Evolutionary conservation across 2,888 invertebrate species (phyloP), one percentile per base, ranked within the genome.

Genomic region (Papilio elwesi): DNA sequence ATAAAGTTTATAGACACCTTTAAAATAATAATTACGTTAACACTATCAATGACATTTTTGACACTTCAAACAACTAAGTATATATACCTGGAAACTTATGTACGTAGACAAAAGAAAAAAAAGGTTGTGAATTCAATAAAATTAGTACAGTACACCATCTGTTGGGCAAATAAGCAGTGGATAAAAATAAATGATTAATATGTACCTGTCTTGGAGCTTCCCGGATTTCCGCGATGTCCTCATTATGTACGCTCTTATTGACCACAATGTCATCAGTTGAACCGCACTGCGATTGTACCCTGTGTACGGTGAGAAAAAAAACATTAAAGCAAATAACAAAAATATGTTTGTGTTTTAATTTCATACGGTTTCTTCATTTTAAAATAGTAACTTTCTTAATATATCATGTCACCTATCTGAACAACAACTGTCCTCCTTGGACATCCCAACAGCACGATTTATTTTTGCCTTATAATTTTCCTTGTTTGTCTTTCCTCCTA

Each of bases 201-300:
- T n/a, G 74, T 83, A 90, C 90, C 88, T 88, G 86, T 76, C 90
- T 85, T 12, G 90, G 90, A 47, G 87, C 89, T 76, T 90, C 85
- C 71, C 89, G 85, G 26, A 92, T 87, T 75, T 91, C 87, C 16
- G 89, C 78, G 36, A 89, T 87, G 77, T 91, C 90, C 55, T 81
- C 85, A 70, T 86, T 88, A 65, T 76, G 78, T 43, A 90, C 80
- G 66, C 87, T 89, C 69, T 80, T 82, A 78, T 92, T 92, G 72
- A 82, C 81, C 57, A 87, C 76, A 63, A 75, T 75, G 16, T 85
- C 86, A 73, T 75, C 78, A 72, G 80, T 84, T 36, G 80, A 64
- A 52, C 78, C 85, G 76, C 92, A 92, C 74, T 89, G 87, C 43
- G 91, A 88, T 74, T 74, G 82, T 71, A 82, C 82, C 78, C 91